phyloP scores from a whole-genome alignment of 2,888 invertebrate species.

The Dioctria rufipes region DNA sequence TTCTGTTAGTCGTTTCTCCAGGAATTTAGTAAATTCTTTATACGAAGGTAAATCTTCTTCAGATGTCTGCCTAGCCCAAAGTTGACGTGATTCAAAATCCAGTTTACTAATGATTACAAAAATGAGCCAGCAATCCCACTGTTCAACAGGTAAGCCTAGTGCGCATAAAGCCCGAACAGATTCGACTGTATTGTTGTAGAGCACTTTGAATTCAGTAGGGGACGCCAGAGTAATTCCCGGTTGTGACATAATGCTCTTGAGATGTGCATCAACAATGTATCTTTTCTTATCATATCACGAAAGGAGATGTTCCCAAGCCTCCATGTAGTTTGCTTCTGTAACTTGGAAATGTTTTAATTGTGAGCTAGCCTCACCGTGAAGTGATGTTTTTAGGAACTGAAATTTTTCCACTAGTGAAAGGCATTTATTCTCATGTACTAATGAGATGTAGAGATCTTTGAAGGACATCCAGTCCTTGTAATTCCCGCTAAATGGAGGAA shows the following conservation, averaged over 20 bases:
- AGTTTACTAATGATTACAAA: neutral
- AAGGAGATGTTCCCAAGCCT: neutral
- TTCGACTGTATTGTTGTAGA: neutral
- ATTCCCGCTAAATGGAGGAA: too few species aligned
- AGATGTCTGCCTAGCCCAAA: neutral
- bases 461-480: neutral
- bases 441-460: neutral
- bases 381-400: too few species aligned
- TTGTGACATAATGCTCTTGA: neutral
- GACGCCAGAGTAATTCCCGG: neutral
- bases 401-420: neutral
- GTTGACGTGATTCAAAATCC: neutral
- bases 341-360: too few species aligned
- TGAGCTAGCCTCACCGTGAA: too few species aligned
- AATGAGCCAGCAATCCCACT: neutral
- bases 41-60: neutral
- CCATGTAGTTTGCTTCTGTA: too few species aligned
- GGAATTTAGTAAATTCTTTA: neutral
- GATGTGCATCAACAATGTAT: neutral
- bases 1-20: too few species aligned
- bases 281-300: neutral
- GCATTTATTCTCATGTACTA: neutral
- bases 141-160: neutral
- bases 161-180: neutral
- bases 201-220: neutral